Evolutionary conservation across 2,113 vertebrate species (phyloP), one percentile per base, ranked within the genome.

Genomic region (Lipotes vexillifer): DNA sequence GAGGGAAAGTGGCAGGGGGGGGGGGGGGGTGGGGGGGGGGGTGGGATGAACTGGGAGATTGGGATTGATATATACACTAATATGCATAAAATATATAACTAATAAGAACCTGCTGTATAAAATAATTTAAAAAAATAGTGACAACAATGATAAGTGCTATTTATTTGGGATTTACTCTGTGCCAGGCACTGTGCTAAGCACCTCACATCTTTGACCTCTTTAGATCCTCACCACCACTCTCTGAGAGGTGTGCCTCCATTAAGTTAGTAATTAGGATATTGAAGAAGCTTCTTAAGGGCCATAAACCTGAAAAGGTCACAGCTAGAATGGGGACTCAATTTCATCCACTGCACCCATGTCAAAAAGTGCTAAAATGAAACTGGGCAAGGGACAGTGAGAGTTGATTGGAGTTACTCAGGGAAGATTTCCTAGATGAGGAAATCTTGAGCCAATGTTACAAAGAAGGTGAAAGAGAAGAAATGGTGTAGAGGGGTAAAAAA

Each of bases 301-400:
- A 52, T 31, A 27, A 85, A 55, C 8, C 52, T 63, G 65, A 84
- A 89, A 90, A 74, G 44, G 41, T 84, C 61, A 78, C 61, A 85
- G 36, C 27, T 89, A 93, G 52, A 72, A 78, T 69, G 10, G 21
- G 63, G 17, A 78, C 6, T 93, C 61, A 77, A 57, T 11, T 77
- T 31, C 36, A 65, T 65, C 52, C 8, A n/a, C 44, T 72, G n/a
- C 7, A 93, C 80, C 29, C 65, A 25, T 63, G 41, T 33, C 31
- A 65, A 65, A 90, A 96, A 85, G n/a, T 85, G 18, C 49, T 78
- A 25, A 90, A 65, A 90, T 69, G n/a, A 93, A 90, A 96, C 52
- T 78, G 63, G 36, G 63, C 55, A 71, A 69, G 7, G 7, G 17
- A 69, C 69, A 7, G 3, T 72, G 57, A 86, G 38, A 90, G 6